A percentile compares a stretch with the other conserved stretches of the same genome.
phyloP scores from a whole-genome alignment of 2,797 vertebrate genomes.

The Muscicapa striata region DNA sequence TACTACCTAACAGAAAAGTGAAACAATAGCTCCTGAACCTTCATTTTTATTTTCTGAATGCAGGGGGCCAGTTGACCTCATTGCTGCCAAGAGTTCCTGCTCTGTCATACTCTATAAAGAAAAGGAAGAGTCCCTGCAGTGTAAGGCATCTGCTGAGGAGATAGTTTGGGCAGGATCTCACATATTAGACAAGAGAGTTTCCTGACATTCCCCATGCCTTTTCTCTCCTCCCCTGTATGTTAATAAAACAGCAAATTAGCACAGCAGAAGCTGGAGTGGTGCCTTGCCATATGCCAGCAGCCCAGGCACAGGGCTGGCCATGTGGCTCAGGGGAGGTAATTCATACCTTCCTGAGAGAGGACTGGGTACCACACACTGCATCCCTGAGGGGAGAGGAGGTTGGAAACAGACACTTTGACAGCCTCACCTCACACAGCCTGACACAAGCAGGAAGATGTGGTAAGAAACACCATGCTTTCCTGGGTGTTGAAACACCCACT shows the following conservation, averaged over 20 bases:
- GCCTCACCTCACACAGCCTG: not conserved
- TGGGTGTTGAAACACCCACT: not conserved
- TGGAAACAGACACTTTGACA: not conserved
- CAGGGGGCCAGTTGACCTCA: not conserved
- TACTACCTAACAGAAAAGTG: not conserved
- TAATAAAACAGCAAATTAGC: not conserved
- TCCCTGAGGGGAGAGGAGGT: not conserved
- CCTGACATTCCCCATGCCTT: not conserved
- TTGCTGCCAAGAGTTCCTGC: not conserved
- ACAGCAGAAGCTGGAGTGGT: conserved; percentile 5
- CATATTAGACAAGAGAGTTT: not conserved
- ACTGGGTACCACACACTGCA: fast-evolving
- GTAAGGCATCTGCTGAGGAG: conserved; percentile 21
- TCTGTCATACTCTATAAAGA: not conserved
- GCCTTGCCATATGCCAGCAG: conserved; percentile 15
- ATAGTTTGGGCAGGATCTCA: not conserved
- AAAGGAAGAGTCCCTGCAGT: conserved; percentile 23
- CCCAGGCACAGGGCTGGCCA: not conserved
- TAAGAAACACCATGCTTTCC: not conserved
- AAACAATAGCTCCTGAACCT: not conserved
- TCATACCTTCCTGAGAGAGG: not conserved
- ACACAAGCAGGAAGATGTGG: not conserved
- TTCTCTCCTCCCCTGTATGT: not conserved
- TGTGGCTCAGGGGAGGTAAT: not conserved
- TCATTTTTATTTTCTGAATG: not conserved